A percentile compares a stretch with the other conserved stretches of the same genome.
Conservation (phyloP, 2,113 vertebrate species). For the Hypocryptadius cinnamomeus region DNA sequence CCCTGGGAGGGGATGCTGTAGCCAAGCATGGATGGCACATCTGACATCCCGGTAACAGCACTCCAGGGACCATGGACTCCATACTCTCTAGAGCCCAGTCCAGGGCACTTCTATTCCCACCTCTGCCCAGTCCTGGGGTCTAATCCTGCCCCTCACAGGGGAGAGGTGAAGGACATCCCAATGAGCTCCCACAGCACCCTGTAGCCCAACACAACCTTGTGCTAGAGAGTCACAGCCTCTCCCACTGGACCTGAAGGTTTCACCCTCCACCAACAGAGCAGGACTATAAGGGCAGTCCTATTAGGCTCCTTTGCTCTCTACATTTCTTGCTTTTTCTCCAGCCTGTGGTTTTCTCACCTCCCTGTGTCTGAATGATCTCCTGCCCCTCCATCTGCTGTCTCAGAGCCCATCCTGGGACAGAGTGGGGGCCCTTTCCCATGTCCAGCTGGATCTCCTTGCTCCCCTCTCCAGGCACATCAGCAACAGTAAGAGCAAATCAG, state of each 20-base stretch:
- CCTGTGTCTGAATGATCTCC: not conserved
- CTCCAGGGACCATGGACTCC: not conserved
- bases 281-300: not conserved
- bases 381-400: rapidly evolving
- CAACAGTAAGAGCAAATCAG: not conserved
- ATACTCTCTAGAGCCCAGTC: not conserved
- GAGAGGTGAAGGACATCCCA: not conserved
- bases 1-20: not conserved
- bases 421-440: not conserved
- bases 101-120: not conserved
- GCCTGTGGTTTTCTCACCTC: not conserved
- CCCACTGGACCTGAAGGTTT: not conserved
- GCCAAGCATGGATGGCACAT: not conserved
- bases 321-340: not conserved
- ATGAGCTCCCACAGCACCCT: not conserved
- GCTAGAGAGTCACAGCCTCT: not conserved
- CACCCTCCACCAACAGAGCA: not conserved
- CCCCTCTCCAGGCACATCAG: not conserved
- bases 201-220: not conserved
- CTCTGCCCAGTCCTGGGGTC: not conserved
- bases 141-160: not conserved
- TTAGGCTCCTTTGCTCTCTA: not conserved
- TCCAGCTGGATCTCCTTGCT: not conserved
- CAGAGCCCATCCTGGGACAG: not conserved
- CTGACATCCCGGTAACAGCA: not conserved